Conservation (phyloP, 1,140 invertebrate species). For the Amyelois transitella region DNA sequence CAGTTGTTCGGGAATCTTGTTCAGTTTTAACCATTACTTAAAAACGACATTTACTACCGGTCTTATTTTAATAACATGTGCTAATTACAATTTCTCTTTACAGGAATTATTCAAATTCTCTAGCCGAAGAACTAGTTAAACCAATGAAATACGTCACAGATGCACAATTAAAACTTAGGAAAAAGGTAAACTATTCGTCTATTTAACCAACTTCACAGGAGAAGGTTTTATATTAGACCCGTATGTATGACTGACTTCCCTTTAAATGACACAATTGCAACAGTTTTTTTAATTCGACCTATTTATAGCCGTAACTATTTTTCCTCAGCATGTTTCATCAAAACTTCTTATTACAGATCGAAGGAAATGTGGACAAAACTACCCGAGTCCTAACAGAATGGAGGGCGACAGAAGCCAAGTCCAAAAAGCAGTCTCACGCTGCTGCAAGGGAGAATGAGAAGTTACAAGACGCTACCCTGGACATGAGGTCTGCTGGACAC, state of each 20-base stretch:
- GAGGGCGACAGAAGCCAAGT: constrained; percentile 88
- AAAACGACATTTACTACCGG: no score
- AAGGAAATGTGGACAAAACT: constrained; percentile 90
- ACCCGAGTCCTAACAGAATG: constrained; percentile 88
- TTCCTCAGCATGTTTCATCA: not conserved
- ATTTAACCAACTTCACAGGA: no score
- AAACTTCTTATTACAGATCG: constrained; percentile 71
- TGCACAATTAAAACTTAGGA: constrained; percentile 85
- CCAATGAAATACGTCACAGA: constrained; percentile 84
- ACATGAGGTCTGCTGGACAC: constrained; percentile 60
- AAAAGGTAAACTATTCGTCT: constrained; percentile 79
- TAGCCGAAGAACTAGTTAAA: constrained; percentile 92
- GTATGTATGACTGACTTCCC: no score
- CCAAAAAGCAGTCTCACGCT: constrained; percentile 88
- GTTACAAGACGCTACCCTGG: constrained; percentile 82
- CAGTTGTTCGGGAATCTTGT: no score
- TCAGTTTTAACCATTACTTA: no score
- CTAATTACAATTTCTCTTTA: no score
- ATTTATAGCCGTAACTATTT: not conserved
- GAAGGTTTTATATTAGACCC: no score
- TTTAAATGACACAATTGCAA: no score
- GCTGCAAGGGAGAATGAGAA: constrained; percentile 92
- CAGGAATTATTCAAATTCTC: constrained; percentile 83
- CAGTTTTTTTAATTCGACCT: no score
- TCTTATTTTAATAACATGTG: no score